Evolutionary conservation across 2,888 invertebrate genomes (phyloP).

Genomic region (Euproctis similis): DNA sequence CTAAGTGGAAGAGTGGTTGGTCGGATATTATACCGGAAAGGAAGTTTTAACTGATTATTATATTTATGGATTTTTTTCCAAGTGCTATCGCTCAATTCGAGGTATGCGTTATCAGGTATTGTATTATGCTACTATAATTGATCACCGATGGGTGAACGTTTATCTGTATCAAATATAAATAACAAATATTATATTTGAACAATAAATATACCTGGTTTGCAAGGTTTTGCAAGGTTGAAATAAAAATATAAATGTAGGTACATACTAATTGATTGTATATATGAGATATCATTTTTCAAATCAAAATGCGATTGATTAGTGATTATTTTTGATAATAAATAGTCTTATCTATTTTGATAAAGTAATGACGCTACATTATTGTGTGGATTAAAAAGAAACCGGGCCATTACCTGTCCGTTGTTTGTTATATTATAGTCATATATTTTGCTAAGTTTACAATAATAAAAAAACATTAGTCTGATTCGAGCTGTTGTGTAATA

Average conservation of each 20-base stretch:
- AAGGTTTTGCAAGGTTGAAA: neutral
- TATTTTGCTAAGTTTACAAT: conserved; percentile 17
- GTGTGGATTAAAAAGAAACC: conserved; percentile 27
- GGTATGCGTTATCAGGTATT: conserved; percentile 5
- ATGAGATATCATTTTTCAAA: conserved; percentile 24
- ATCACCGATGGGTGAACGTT: too few species aligned
- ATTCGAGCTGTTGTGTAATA: conserved; percentile 9
- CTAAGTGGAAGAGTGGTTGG: too few species aligned
- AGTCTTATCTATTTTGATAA: conserved; percentile 33
- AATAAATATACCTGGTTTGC: too few species aligned
- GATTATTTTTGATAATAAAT: conserved; percentile 31
- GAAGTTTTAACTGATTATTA: neutral
- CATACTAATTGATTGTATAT: conserved; percentile 2
- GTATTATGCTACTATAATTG: neutral
- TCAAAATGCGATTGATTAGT: conserved; percentile 34
- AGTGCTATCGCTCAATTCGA: conserved; percentile 9
- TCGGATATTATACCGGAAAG: too few species aligned
- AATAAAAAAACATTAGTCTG: conserved; percentile 12
- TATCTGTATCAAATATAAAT: neutral
- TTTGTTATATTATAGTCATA: conserved; percentile 25
- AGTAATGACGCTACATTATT: conserved; percentile 31
- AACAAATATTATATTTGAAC: neutral
- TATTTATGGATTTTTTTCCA: conserved; percentile 10
- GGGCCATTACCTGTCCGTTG: conserved; percentile 7
- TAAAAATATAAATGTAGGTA: neutral